These are phyloP conservation scores for Engystomops pustulosus DNA, from an alignment of 2,113 vertebrate genomes.

Conservation along the genomic window DNA sequence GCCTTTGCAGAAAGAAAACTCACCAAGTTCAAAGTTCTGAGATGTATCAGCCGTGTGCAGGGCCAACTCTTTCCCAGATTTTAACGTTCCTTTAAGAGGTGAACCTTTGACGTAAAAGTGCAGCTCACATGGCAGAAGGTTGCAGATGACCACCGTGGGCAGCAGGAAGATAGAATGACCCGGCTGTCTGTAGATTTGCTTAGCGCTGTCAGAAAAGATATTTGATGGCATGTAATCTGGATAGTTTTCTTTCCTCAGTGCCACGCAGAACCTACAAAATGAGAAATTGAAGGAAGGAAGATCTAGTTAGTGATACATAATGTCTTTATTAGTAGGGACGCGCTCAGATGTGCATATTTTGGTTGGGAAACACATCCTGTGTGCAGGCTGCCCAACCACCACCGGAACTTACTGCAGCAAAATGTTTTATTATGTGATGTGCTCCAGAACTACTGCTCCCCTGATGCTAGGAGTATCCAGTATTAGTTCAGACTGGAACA, in stretches of 20 bases:
- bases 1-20: constrained; percentile 59
- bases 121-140: constrained; percentile 93
- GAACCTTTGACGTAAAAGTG: constrained; percentile 92
- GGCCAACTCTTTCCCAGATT: constrained; percentile 88
- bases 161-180: constrained; percentile 93
- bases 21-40: constrained; percentile 95
- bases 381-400: no score
- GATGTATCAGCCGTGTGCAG: constrained; percentile 91
- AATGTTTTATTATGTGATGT: no score
- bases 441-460: no score
- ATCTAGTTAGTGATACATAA: no score
- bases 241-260: constrained; percentile 96
- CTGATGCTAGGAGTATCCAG: no score
- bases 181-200: constrained; percentile 94
- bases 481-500: no score
- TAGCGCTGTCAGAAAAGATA: constrained; percentile 82
- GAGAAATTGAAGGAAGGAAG: not conserved
- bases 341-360: no score
- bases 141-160: constrained; percentile 91
- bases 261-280: constrained; percentile 89
- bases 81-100: constrained; percentile 85
- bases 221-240: constrained; percentile 93
- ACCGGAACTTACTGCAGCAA: no score
- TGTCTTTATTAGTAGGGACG: no score
- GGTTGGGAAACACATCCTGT: no score